A percentile compares a stretch with the other conserved stretches of the same genome.
Evolutionary conservation across 2,888 invertebrate genomes (phyloP).

Genomic region (Hyppa rectilinea): DNA sequence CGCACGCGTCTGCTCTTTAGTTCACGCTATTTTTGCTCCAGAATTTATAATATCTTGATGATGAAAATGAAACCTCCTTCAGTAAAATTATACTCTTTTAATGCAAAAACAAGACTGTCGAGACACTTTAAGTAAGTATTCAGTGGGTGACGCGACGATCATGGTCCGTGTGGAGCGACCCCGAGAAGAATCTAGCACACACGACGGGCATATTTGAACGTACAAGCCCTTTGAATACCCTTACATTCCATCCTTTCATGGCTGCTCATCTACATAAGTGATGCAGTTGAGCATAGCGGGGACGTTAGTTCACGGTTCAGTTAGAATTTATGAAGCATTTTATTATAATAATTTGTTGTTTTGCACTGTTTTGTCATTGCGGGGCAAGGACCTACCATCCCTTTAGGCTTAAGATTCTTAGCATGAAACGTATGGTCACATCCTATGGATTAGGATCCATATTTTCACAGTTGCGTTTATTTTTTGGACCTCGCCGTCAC

Average conservation of each 20-base stretch:
- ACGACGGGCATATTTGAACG: constrained; percentile 27
- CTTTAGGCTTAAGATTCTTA: neutral
- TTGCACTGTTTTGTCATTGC: neutral
- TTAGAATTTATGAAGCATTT: constrained; percentile 11
- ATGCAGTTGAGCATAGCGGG: constrained; percentile 33
- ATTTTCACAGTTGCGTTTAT: neutral
- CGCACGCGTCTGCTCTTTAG: neutral
- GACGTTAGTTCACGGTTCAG: constrained; percentile 4
- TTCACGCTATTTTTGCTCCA: neutral
- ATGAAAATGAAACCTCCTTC: neutral
- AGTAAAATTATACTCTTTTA: neutral
- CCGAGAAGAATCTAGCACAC: constrained; percentile 40
- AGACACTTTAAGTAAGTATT: neutral
- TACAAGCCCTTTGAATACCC: constrained; percentile 37
- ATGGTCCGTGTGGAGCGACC: neutral
- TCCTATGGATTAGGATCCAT: neutral
- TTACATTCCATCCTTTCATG: constrained; percentile 34
- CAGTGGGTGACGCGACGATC: neutral
- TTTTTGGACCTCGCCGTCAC: neutral
- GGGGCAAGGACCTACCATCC: neutral
- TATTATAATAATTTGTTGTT: constrained; percentile 26
- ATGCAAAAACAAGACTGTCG: neutral
- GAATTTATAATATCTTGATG: neutral
- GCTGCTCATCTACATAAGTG: constrained; percentile 22
- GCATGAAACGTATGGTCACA: neutral